These are phyloP conservation scores for Sebastes hubbsi DNA, from an alignment of 2,797 vertebrate species.

Conservation along the genomic window DNA sequence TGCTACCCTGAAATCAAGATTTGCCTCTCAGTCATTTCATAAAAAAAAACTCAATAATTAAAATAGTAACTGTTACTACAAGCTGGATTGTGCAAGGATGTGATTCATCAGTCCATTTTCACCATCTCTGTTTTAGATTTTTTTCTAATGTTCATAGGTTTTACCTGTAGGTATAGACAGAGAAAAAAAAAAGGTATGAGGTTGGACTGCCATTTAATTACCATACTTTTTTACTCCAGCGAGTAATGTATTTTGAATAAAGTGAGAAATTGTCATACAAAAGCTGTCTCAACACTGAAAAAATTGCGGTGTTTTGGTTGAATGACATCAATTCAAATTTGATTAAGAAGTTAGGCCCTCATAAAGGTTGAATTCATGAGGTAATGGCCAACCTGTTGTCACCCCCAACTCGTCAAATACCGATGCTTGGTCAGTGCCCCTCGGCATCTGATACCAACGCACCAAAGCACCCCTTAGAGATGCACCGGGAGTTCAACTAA, in stretches of 20 bases:
- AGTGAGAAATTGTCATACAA: neutral
- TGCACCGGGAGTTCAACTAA: too few species aligned
- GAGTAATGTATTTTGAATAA: neutral
- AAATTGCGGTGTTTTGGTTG: neutral
- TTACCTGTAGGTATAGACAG: neutral
- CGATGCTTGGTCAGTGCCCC: neutral
- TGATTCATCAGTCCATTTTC: neutral
- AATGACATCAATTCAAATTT: neutral
- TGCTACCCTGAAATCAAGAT: constrained; percentile 8
- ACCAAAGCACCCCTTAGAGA: too few species aligned
- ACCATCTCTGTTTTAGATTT: neutral
- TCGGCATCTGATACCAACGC: neutral
- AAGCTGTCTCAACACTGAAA: neutral
- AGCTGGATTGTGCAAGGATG: neutral
- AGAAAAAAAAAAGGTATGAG: neutral
- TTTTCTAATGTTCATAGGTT: neutral
- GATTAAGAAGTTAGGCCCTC: neutral
- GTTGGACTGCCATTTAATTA: neutral
- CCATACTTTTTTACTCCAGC: neutral
- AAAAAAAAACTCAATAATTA: neutral
- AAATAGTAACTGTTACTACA: neutral
- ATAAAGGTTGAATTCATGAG: neutral
- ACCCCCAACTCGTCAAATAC: neutral
- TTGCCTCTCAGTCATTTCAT: neutral
- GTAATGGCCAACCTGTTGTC: neutral